Evolutionary conservation across 2,888 invertebrate species (phyloP), one percentile per base, ranked within the genome.

Genomic region (Cerastis leucographa): DNA sequence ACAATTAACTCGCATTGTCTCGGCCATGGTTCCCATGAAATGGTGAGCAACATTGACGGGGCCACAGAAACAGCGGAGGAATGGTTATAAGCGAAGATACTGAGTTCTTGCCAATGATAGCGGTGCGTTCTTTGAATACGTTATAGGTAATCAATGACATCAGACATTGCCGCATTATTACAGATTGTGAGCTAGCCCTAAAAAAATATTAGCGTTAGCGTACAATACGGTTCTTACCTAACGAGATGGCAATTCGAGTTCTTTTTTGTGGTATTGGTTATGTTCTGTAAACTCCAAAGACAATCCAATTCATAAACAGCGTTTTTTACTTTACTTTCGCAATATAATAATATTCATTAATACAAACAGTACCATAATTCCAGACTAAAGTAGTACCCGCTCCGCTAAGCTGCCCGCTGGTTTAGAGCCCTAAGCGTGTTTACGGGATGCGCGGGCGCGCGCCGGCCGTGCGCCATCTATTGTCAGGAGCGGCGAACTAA

Each of bases 1-100:
- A 92, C 96, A 96, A 96, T 96, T 96, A 96, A 95, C 93, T 89
- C 80, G 87, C 92, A 95, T 96, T 97, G 96, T 96, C 91, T 92
- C 88, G 88, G 86, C 82, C 90, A 91, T 88, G 89, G 94, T 96
- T 97, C 96, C 96, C 96, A 96, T 96, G 96, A 96, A 95, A 94
- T 94, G 91, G 81, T 86, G 81, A 81, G 80, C 85, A 87, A 89
- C 87, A 88, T 77, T 79, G 69, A 76, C 59, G 65, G 83, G 84
- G 87, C 89, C 42, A 68, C 14, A 69, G 74, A 78, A 80, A 56
- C 59, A 29, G 84, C 74, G 73, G 35, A 35, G 70, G 11, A 35
- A 14, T 35, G 14, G 9, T n/a, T 44, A 29, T 11, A 29, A 44
- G 44, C 25, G 11, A 67, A 6, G 3, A 17, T 29, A 40, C 22